phyloP scores from a whole-genome alignment of 2,888 invertebrate species.

The Brachyptera risi region DNA sequence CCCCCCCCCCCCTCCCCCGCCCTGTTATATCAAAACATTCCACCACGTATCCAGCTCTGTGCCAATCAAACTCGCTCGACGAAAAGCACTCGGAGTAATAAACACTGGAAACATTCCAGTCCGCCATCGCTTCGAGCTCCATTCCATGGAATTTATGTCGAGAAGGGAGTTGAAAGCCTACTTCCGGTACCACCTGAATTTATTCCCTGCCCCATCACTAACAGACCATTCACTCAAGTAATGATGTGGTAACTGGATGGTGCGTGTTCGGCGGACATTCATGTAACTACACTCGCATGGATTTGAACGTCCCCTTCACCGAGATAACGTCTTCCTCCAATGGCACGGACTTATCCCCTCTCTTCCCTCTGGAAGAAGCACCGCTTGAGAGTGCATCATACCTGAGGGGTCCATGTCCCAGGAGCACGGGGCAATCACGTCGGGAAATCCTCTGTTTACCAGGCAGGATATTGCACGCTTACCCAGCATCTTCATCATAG shows the following conservation, averaged over 20 bases:
- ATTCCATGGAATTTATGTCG: neutral
- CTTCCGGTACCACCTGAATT: slow-evolving; percentile 7
- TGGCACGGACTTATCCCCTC: no score
- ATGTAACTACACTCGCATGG: no score
- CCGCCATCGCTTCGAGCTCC: neutral
- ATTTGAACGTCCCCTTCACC: neutral
- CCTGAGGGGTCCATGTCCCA: neutral
- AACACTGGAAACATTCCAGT: neutral
- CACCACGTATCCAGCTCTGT: slow-evolving; percentile 17
- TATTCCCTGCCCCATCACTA: neutral
- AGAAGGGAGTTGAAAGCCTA: neutral
- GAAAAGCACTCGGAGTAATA: slow-evolving; percentile 15
- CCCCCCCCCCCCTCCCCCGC: no score
- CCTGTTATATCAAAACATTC: slow-evolving; percentile 29
- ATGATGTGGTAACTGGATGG: neutral
- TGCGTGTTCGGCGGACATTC: neutral
- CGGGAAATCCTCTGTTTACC: neutral
- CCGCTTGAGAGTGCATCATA: neutral
- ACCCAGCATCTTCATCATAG: neutral
- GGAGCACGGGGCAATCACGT: neutral
- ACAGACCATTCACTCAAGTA: neutral
- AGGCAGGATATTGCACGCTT: neutral
- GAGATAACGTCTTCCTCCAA: no score
- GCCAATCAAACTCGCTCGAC: slow-evolving; percentile 29
- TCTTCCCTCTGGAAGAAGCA: no score